Evolutionary conservation across 2,113 vertebrate genomes (phyloP).

Genomic region (Clinocottus analis): DNA sequence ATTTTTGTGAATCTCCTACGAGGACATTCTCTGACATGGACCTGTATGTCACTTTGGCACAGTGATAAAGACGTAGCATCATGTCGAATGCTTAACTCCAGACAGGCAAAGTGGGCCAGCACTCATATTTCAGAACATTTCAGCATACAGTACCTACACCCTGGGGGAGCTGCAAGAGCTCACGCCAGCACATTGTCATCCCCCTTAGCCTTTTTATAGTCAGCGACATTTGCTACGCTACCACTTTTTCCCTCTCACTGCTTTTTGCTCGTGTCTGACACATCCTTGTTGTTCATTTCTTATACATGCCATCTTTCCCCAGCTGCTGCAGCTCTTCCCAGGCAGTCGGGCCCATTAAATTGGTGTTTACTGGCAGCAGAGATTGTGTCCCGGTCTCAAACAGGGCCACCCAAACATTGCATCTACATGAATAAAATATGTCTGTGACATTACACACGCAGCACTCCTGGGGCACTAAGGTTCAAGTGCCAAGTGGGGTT

Average conservation of each 20-base stretch:
- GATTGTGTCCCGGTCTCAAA: conserved; percentile 69
- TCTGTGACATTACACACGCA: conserved; percentile 62
- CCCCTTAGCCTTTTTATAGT: conserved; percentile 67
- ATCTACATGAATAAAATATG: conserved; percentile 76
- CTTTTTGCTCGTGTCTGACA: conserved; percentile 73
- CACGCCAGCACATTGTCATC: conserved; percentile 71
- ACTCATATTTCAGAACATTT: conserved; percentile 62
- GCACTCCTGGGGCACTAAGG: conserved; percentile 15
- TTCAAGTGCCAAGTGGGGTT: conserved; percentile 34
- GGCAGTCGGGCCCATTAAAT: conserved; percentile 70
- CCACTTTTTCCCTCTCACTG: conserved; percentile 64
- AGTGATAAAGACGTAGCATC: conserved; percentile 15
- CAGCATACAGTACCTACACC: conserved; percentile 56
- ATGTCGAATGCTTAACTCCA: conserved; percentile 21
- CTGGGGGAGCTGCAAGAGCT: conserved; percentile 58
- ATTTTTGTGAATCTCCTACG: not conserved
- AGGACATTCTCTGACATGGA: conserved; percentile 12
- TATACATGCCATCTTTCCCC: conserved; percentile 72
- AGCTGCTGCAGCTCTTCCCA: conserved; percentile 61
- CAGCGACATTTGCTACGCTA: conserved; percentile 64
- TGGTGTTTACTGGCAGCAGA: conserved; percentile 74
- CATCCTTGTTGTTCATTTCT: conserved; percentile 78
- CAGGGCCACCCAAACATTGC: conserved; percentile 55
- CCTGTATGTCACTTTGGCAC: conserved; percentile 27
- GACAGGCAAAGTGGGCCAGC: conserved; percentile 57